Percentiles rank a stretch among this genome's conserved stretches.
phyloP scores from a whole-genome alignment of 2,113 vertebrate species.

The Vanacampus margaritifer region DNA sequence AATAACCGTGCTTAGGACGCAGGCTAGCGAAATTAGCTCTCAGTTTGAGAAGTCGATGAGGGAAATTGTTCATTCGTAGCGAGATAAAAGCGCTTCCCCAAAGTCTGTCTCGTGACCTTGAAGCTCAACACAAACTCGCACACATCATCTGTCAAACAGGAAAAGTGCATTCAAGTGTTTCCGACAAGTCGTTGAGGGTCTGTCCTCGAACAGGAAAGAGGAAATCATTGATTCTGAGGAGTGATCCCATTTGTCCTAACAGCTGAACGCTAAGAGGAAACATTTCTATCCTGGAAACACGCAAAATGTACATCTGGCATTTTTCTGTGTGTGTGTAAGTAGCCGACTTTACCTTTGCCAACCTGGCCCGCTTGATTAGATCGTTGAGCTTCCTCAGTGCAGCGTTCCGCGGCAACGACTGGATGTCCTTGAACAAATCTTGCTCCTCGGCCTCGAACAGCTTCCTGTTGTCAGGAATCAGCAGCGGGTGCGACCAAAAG shows the following conservation, averaged over 20 bases:
- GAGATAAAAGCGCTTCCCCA: not conserved
- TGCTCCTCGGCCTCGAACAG: constrained; percentile 96
- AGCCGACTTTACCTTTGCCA: constrained; percentile 89
- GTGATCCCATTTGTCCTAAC: constrained; percentile 33
- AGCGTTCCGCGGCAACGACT: constrained; percentile 91
- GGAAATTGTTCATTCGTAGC: not conserved
- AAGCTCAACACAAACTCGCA: constrained; percentile 15
- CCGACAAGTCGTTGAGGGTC: constrained; percentile 5
- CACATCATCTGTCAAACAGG: constrained; percentile 43
- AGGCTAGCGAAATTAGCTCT: no score
- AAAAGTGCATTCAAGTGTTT: constrained; percentile 26
- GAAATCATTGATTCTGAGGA: constrained; percentile 46
- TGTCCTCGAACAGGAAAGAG: constrained; percentile 48
- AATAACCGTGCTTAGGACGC: no score
- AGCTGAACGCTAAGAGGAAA: constrained; percentile 34
- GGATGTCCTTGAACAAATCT: constrained; percentile 94
- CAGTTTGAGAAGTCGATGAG: no score
- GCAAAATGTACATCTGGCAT: not conserved
- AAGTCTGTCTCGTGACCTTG: constrained; percentile 44
- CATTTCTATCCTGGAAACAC: not conserved
- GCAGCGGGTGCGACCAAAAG: constrained; percentile 94
- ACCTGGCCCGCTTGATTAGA: constrained; percentile 91
- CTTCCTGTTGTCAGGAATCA: constrained; percentile 95
- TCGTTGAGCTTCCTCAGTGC: constrained; percentile 95
- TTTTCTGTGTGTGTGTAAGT: no score